Conservation (phyloP, 2,113 vertebrate species). For the Elephantulus edwardii region DNA sequence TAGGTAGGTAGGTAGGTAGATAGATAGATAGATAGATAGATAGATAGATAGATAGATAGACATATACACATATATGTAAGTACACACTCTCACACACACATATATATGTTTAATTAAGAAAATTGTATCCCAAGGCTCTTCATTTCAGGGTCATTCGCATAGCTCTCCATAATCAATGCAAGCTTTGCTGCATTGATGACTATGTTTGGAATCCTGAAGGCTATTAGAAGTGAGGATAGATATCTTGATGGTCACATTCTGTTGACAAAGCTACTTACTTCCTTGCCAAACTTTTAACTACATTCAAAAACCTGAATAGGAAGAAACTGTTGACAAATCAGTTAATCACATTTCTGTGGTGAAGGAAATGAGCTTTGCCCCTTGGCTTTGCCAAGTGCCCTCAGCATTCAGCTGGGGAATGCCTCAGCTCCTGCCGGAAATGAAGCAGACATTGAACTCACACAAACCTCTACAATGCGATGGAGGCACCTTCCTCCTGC, state of each 20-base stretch:
- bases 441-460: not conserved
- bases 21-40: too few relatives aligned
- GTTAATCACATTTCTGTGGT: not conserved
- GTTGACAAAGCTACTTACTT: not conserved
- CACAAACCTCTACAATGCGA: not conserved
- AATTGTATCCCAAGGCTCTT: not conserved
- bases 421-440: not conserved
- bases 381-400: not conserved
- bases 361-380: not conserved
- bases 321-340: not conserved
- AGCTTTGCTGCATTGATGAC: not conserved
- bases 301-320: not conserved
- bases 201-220: not conserved
- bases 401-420: not conserved
- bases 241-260: not conserved
- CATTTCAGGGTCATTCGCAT: not conserved
- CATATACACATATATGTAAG: too few relatives aligned
- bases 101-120: not conserved
- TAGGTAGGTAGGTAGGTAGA: too few relatives aligned
- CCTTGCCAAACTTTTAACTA: not conserved
- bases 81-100: too few relatives aligned
- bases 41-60: too few relatives aligned
- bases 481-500: not conserved
- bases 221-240: not conserved
- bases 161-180: not conserved